Evolutionary conservation across 2,113 vertebrate genomes (phyloP), one percentile per base, ranked within the genome.

Genomic region (Ptyas mucosa): DNA sequence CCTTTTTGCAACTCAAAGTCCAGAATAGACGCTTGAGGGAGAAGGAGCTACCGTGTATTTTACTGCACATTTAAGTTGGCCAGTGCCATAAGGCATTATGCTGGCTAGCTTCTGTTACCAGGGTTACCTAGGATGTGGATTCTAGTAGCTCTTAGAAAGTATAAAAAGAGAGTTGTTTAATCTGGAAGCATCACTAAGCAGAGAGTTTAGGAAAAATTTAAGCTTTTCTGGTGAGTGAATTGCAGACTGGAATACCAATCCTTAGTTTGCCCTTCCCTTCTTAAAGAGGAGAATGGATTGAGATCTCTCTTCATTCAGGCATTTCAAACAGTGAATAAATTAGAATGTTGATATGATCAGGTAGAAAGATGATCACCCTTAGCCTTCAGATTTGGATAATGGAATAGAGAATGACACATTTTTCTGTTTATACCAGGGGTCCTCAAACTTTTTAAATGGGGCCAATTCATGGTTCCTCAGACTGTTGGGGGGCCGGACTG

Each of bases 91-190:
- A 46, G 89, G 39, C 34, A 90, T 8, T 93, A 93, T 92, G n/a
- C 7, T 91, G 0, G 0, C 0, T 10, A 92, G 24, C 20, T 93
- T 90, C 24, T 85, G 58, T 87, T 1, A 3, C 69, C 87, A 69
- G 89, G 85, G 89, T 94, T 94, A 89, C 58, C 54, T 81, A 85
- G 46, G 34, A 58, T 95, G 53, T 69, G 89, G 87, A 91, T 95
- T 29, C 91, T 91, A 0, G 29, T 88, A 94, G 14, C n/a, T 81
- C 5, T 94, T 95, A 26, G 15, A 11, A 15, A 90, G 57, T 43
- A 92, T 92, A 89, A 57, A 94, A 93, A 46, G 14, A 89, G n/a
- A 1, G 92, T 54, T 29, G 92, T 54, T 29, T 90, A 93, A 85
- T 49, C 29, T 85, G 49, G 49, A 91, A 87, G 46, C 92, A 34